Base-by-base conservation (phyloP, 2,797 vertebrate species). In the Limnodromus scolopaceus region DNA sequence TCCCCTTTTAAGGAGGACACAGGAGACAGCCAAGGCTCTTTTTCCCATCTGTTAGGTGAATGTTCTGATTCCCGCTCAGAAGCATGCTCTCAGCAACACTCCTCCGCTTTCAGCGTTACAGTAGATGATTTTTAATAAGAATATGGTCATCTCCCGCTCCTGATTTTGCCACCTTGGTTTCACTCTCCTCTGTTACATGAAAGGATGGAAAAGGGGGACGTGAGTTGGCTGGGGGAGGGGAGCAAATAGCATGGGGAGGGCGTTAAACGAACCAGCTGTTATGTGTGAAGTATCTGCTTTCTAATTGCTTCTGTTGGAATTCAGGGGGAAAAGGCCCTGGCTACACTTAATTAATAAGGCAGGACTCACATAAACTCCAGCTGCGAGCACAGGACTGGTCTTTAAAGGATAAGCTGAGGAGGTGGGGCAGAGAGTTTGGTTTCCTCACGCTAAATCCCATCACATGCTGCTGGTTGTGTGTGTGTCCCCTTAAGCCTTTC, bases 311-410 rank as follows among this genome's bases (percentile, higher is more conserved):
- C 79, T 96, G 90, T 79, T 92, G 97, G 95, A 96, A 96, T 96
- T 94, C 39, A 41, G 53, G 54, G 57, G 69, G 0, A 38, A 93
- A 92, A 94, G 61, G 91, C 88, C 89, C 89, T 92, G 89, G 92
- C 92, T 96, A 96, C 93, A 96, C 92, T 96, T 97, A 97, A 97
- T 96, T 97, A 97, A 97, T 97, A 96, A 97, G 97, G 91, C 97
- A 96, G 92, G 95, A 91, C 96, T 95, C 93, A 87, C 95, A 97
- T 93, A 97, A 94, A 93, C 95, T 95, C 97, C 97, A 97, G 97
- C 97, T 98, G 97, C 94, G 97, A 96, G 95, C 95, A 84, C 86
- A 96, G 95, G 89, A 96, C 89, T 86, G 92, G 84, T 95, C 95
- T 97, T 97, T 97, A 97, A 96, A 94, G 85, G 72, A 85, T 97